These are phyloP conservation scores for Asbolus verrucosus DNA, from an alignment of 1,140 invertebrate species.

Conservation along the genomic window DNA sequence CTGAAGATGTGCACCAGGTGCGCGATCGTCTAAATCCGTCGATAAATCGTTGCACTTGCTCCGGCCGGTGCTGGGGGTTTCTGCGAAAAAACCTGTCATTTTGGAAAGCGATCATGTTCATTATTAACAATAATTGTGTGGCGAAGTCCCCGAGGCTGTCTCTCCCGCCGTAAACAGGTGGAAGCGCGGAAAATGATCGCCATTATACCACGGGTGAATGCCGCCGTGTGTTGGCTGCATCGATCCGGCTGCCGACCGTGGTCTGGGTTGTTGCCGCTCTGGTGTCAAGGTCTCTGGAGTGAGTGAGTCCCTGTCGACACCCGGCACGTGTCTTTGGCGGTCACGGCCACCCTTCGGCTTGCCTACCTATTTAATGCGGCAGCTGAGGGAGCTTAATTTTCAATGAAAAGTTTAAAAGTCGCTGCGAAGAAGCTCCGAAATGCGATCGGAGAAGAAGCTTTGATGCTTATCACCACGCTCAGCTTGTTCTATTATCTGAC, in stretches of 20 bases:
- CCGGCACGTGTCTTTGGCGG: slow-evolving; percentile 38
- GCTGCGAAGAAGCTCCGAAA: neutral
- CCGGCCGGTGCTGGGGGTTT: too few species aligned
- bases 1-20: too few species aligned
- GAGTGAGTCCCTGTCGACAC: slow-evolving; percentile 32
- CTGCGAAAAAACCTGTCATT: too few species aligned
- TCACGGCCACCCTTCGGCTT: slow-evolving; percentile 24
- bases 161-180: slow-evolving; percentile 8
- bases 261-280: slow-evolving; percentile 37
- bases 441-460: too few species aligned
- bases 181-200: slow-evolving; percentile 25
- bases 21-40: too few species aligned
- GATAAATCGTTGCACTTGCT: too few species aligned
- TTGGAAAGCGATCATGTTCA: too few species aligned
- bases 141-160: neutral
- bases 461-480: too few species aligned
- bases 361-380: neutral
- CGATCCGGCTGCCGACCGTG: slow-evolving; percentile 18
- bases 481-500: too few species aligned
- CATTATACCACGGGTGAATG: slow-evolving; percentile 34
- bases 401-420: neutral
- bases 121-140: neutral
- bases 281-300: slow-evolving; percentile 38
- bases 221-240: slow-evolving; percentile 32
- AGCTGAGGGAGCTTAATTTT: slow-evolving; percentile 11